Evolutionary conservation across 2,888 invertebrate species (phyloP), one percentile per base, ranked within the genome.

Genomic region (Melinaea menophilus): DNA sequence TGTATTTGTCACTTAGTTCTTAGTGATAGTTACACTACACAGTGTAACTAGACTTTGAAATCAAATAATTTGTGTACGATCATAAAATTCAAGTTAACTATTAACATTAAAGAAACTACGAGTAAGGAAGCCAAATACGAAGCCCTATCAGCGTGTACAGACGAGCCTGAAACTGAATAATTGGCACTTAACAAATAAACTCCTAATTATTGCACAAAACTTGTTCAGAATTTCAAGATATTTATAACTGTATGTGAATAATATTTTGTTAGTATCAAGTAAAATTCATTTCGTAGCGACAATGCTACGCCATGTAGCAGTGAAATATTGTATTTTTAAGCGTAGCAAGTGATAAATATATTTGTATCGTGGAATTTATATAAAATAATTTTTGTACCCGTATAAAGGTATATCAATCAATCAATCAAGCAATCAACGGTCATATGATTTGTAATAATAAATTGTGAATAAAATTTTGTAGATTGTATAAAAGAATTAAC

Each of bases 141-240:
- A 63, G 59, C 68, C 64, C 64, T 70, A 73, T 70, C 69, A 69
- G 68, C 63, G 63, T 62, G 77, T 75, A 78, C 75, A 72, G 74
- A 69, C 62, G 69, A 65, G 61, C 65, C 60, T 57, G 55, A 59
- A 55, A 70, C 80, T 86, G 83, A 85, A 88, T 89, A 88, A 89
- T 88, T 88, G 88, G 79, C 81, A 79, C 78, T 83, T 82, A 77
- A 83, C 86, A 86, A 88, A 88, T 87, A 87, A 86, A 86, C 83
- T 84, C 79, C 76, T 75, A 86, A 88, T 87, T 86, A 88, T 86
- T 86, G 81, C 83, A 79, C 80, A 76, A 75, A 81, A 85, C 81
- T 84, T 81, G 70, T 71, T 70, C 74, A 65, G 72, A 68, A 67
- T 67, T 65, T 59, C 58, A 63, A 65, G 56, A 65, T 9, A 59